These are phyloP conservation scores for Mesorhabditis belari DNA, from an alignment of 2,888 invertebrate genomes.

Conservation along the genomic window DNA sequence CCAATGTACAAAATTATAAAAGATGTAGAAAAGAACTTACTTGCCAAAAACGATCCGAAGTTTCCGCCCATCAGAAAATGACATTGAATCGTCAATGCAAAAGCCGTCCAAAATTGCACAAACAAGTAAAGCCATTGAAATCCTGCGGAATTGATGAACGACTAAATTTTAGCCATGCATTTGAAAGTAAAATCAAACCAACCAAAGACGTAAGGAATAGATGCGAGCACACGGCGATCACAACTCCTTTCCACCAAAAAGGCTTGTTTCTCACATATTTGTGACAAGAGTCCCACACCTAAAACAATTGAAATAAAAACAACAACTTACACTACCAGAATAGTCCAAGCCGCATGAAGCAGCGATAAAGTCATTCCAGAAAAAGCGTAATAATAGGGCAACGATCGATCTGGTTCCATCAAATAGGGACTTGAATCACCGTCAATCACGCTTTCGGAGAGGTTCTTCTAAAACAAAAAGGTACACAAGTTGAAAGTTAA, in stretches of 20 bases:
- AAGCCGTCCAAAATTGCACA: neutral
- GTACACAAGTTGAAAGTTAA: neutral
- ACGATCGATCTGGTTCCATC: neutral
- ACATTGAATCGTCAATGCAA: neutral
- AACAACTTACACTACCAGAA: constrained; percentile 15
- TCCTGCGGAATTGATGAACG: neutral
- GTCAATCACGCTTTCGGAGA: no score
- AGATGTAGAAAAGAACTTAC: neutral
- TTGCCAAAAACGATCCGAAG: neutral
- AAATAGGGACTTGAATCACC: neutral
- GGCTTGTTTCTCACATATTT: constrained; percentile 6
- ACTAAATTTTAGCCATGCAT: neutral
- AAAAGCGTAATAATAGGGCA: constrained; percentile 21
- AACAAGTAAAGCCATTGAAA: neutral
- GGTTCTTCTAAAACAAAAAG: neutral
- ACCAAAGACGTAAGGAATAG: constrained; percentile 17
- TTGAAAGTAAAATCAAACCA: constrained; percentile 3
- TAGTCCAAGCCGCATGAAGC: constrained; percentile 86
- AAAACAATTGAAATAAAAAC: neutral
- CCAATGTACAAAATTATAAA: neutral
- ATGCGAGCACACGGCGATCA: constrained; percentile 21
- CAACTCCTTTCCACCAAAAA: constrained; percentile 15
- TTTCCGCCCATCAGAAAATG: neutral
- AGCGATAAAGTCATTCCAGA: constrained; percentile 20
- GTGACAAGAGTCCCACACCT: constrained; percentile 35